A percentile compares a stretch with the other conserved stretches of the same genome.
Evolutionary conservation across 2,113 vertebrate species (phyloP).

Genomic region (Neogobius melanostomus): DNA sequence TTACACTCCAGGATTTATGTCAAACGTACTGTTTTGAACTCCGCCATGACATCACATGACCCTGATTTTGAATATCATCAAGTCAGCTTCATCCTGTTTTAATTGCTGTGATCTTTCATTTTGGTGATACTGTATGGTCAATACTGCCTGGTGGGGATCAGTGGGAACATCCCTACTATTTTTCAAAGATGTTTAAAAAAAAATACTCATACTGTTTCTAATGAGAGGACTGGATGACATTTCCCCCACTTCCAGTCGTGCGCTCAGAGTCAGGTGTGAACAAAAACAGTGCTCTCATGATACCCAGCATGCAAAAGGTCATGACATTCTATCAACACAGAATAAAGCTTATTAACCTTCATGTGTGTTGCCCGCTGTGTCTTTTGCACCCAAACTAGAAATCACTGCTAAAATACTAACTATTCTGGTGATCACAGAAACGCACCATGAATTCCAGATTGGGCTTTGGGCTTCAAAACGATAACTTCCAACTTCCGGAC

Average conservation of each 20-base stretch:
- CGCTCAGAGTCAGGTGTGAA: slow-evolving; percentile 13
- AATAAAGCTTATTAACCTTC: slow-evolving; percentile 24
- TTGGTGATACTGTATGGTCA: no score
- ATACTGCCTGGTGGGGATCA: no score
- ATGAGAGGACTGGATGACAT: background rate
- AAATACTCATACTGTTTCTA: background rate
- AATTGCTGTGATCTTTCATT: no score
- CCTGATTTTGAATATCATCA: no score
- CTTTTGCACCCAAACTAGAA: background rate
- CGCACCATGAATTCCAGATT: background rate
- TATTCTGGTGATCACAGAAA: slow-evolving; percentile 1
- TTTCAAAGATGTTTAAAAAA: no score
- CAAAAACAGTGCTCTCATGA: slow-evolving; percentile 3
- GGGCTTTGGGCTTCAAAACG: no score
- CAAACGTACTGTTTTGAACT: no score
- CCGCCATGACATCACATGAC: no score
- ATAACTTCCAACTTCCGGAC: no score
- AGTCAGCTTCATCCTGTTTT: no score
- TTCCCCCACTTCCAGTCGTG: background rate
- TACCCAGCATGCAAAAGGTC: slow-evolving; percentile 33
- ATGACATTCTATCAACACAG: slow-evolving; percentile 17
- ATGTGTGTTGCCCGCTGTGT: background rate
- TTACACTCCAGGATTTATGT: no score
- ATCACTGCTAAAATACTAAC: background rate
- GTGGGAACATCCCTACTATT: no score